Evolutionary conservation across 1,140 invertebrate species (phyloP), one percentile per base, ranked within the genome.

Genomic region (Ericerus pela): DNA sequence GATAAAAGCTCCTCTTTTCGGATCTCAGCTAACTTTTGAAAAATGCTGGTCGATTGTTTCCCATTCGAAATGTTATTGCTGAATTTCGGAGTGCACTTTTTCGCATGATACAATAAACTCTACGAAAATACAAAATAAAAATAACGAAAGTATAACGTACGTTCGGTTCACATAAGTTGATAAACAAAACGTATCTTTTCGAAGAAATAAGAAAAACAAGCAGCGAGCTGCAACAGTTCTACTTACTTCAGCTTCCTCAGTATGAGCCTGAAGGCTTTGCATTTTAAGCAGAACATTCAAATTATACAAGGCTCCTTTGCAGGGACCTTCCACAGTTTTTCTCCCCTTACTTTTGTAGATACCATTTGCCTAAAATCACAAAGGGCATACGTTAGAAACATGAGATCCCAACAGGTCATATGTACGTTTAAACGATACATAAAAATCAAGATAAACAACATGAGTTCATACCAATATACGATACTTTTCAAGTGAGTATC

Each of bases 201-300:
- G n/a, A 16, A 20, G 12, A 47, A 61, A 63, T 54, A 61, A 18
- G 53, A 53, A 56, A 22, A 53, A n/a, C n/a, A n/a, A n/a, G n/a
- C n/a, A n/a, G n/a, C n/a, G n/a, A n/a, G n/a, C n/a, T n/a, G n/a
- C n/a, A n/a, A n/a, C n/a, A n/a, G n/a, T n/a, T n/a, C n/a, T 55
- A 72, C 73, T 71, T 68, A 76, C 75, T 68, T 76, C 74, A 71
- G 73, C 74, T 73, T 76, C 74, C 69, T 76, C 73, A 72, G 73
- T 76, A 72, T 73, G 72, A 66, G 72, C 74, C 67, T 75, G 74
- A 72, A 75, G 69, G 67, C 74, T 76, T 76, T 76, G 75, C 75
- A 76, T 76, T 43, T 26, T 59, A 33, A 47, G 47, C 43, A 53
- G 27, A 22, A 36, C 37, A 27, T 51, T 43, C 41, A 47, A 24